phyloP scores from a whole-genome alignment of 2,113 vertebrate species.

The Holacanthus passer region DNA sequence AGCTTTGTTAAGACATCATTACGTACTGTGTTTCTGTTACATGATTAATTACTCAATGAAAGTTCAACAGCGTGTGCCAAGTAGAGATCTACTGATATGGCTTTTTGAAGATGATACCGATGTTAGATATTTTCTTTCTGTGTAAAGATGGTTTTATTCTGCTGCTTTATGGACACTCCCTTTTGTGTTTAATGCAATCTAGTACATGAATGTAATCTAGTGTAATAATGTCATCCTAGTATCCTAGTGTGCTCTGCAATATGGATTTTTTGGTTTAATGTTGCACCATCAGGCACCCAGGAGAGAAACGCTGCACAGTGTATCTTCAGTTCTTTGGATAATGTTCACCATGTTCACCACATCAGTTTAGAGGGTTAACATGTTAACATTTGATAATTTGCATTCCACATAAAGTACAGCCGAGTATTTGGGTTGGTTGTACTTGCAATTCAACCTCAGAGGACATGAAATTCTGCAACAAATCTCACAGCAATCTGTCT shows the following conservation, averaged over 20 bases:
- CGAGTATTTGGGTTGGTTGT: too few species aligned
- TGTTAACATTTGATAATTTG: not conserved
- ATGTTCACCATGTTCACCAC: not conserved
- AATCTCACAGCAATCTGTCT: not conserved
- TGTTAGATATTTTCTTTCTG: not conserved
- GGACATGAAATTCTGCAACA: too few species aligned
- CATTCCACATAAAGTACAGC: not conserved
- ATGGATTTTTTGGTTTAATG: too few species aligned
- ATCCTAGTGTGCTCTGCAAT: too few species aligned
- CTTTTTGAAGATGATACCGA: not conserved
- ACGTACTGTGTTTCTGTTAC: constrained; percentile 23
- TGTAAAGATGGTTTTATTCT: not conserved
- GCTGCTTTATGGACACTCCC: too few species aligned
- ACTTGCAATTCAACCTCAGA: too few species aligned
- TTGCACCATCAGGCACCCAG: too few species aligned
- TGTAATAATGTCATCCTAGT: too few species aligned
- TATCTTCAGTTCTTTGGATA: too few species aligned
- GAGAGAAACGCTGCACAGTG: too few species aligned
- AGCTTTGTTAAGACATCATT: constrained; percentile 17
- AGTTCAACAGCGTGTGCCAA: constrained; percentile 2
- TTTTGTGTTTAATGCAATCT: too few species aligned
- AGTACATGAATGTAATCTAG: too few species aligned
- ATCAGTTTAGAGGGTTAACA: not conserved
- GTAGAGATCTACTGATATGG: not conserved
- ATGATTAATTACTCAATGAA: constrained; percentile 4